Evolutionary conservation across 2,888 invertebrate genomes (phyloP).

Genomic region (Drosophila rubida): DNA sequence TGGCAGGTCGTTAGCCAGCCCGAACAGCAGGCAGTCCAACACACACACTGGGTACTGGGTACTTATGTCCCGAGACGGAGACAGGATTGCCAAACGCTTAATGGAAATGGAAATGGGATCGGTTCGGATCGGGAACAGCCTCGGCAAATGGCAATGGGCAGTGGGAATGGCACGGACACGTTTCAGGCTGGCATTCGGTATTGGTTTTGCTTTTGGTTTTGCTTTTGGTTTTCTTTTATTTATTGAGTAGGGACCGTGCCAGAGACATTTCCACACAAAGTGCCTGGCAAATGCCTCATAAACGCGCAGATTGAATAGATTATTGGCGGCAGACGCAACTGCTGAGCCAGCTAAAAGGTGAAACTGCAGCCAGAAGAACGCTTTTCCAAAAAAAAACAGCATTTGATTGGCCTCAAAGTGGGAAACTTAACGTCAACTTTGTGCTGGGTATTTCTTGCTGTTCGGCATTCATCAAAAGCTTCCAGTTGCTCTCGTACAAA

Average conservation of each 20-base stretch:
- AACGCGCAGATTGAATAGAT: slow-evolving; percentile 50
- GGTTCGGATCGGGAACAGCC: background rate
- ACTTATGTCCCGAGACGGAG: slow-evolving; percentile 9
- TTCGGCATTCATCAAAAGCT: no score
- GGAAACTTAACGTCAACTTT: no score
- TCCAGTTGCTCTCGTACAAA: no score
- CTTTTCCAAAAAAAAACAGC: no score
- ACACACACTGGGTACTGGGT: background rate
- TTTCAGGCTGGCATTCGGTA: slow-evolving; percentile 22
- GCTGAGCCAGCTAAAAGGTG: background rate
- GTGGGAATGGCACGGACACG: slow-evolving; percentile 27
- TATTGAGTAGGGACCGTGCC: slow-evolving; percentile 26
- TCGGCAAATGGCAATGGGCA: background rate
- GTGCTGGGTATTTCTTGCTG: no score
- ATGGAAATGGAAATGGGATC: background rate
- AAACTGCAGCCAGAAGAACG: no score
- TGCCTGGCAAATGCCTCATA: slow-evolving; percentile 55
- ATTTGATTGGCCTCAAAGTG: no score
- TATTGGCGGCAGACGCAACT: slow-evolving; percentile 32
- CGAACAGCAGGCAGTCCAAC: slow-evolving; percentile 62
- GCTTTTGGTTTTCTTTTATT: slow-evolving; percentile 29
- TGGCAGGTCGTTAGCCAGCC: slow-evolving; percentile 66
- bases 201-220: slow-evolving; percentile 23
- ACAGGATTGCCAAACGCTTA: slow-evolving; percentile 45
- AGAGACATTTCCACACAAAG: slow-evolving; percentile 45